Evolutionary conservation across 2,797 vertebrate genomes (phyloP).

Genomic region (Parauchenoglanis punctatus): DNA sequence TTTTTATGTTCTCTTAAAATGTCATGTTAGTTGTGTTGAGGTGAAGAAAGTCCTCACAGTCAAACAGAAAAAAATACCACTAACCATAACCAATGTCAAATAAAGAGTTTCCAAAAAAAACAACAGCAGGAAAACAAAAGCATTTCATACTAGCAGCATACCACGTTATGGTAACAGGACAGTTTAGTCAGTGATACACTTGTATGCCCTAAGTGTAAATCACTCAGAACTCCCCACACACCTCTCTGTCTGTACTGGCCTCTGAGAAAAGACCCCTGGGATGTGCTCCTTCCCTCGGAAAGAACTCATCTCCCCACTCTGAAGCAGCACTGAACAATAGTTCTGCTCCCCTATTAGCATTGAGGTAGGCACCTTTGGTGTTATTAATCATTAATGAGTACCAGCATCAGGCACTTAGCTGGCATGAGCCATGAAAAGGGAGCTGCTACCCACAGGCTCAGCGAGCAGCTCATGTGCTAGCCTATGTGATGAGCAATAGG

Average conservation of each 20-base stretch:
- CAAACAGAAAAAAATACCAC: not conserved
- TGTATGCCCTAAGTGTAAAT: slow-evolving; percentile 14
- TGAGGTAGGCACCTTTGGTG: slow-evolving; percentile 41
- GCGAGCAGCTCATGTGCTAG: slow-evolving; percentile 9
- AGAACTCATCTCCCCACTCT: slow-evolving; percentile 16
- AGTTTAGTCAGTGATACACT: slow-evolving; percentile 21
- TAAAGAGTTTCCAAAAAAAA: not conserved
- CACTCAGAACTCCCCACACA: slow-evolving; percentile 13
- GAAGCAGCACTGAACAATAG: slow-evolving; percentile 15
- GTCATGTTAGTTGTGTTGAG: not conserved
- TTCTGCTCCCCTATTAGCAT: slow-evolving; percentile 35
- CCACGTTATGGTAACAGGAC: not conserved
- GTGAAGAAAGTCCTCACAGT: not conserved
- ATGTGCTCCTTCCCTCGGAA: not conserved
- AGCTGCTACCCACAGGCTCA: slow-evolving; percentile 35
- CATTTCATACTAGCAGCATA: not conserved
- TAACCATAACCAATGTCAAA: not conserved
- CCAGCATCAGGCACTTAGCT: slow-evolving; percentile 32
- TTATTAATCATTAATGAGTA: slow-evolving; percentile 51
- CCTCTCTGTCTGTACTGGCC: slow-evolving; percentile 11
- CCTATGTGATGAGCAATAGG: slow-evolving; percentile 35
- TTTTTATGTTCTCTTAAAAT: not conserved
- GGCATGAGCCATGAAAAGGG: slow-evolving; percentile 31
- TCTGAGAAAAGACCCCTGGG: slow-evolving; percentile 7
- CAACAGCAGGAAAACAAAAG: not conserved